Evolutionary conservation across 2,797 vertebrate genomes (phyloP).

Genomic region (Valencia hispanica): DNA sequence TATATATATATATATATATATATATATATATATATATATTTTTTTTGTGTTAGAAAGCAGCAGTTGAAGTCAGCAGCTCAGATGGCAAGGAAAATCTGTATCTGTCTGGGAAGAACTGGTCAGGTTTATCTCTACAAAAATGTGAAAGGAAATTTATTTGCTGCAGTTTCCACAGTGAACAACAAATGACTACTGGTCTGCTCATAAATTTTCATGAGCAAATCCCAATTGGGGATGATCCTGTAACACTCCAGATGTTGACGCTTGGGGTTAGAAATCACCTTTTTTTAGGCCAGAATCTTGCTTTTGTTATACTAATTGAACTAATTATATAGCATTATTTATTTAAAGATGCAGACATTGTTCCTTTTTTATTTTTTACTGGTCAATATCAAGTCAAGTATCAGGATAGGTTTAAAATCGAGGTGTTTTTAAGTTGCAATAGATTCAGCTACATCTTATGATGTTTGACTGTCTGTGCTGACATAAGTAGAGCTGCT

Average conservation of each 20-base stretch:
- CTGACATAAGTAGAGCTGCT: not conserved
- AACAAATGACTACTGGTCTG: constrained; percentile 7
- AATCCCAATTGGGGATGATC: not conserved
- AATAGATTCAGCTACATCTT: not conserved
- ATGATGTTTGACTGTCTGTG: not conserved
- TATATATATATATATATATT: too few species aligned
- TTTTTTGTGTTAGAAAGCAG: not conserved
- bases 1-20: too few species aligned
- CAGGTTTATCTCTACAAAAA: not conserved
- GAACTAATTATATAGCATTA: not conserved
- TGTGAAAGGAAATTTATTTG: not conserved
- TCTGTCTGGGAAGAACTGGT: not conserved
- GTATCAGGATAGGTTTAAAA: not conserved
- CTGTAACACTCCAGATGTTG: not conserved
- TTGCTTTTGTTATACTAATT: not conserved
- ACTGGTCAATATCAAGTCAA: too few species aligned
- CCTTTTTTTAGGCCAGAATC: not conserved
- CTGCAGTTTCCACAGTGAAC: not conserved
- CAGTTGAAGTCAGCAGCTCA: not conserved
- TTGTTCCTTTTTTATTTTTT: not conserved
- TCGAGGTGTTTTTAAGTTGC: not conserved
- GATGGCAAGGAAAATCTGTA: not conserved
- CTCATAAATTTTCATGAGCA: constrained; percentile 8
- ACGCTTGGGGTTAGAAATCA: constrained; percentile 5
- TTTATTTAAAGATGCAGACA: not conserved